Evolutionary conservation across 2,888 invertebrate species (phyloP).

Genomic region (Cantharis lateralis): DNA sequence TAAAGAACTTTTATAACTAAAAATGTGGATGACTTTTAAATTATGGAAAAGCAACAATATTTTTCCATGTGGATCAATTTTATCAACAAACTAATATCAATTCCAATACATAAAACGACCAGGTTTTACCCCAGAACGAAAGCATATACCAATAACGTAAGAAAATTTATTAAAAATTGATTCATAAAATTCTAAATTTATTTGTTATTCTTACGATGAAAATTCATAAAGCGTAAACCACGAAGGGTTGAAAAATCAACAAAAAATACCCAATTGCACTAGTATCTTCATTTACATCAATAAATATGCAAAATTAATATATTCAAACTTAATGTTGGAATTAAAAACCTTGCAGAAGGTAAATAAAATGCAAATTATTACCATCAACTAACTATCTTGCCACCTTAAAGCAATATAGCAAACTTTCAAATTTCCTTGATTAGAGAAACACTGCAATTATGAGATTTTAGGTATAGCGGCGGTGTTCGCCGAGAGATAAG

Average conservation of each 20-base stretch:
- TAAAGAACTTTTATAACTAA: too few relatives aligned
- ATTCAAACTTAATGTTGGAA: background rate
- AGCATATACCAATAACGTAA: background rate
- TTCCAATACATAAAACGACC: background rate
- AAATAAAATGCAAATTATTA: background rate
- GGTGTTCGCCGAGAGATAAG: background rate
- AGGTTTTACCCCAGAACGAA: background rate
- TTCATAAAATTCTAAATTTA: background rate
- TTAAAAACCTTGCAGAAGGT: background rate
- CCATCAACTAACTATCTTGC: background rate
- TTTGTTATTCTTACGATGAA: background rate
- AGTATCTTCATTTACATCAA: background rate
- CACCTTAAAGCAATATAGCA: background rate
- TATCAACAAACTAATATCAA: background rate
- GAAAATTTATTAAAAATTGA: background rate
- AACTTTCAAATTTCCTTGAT: background rate
- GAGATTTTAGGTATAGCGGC: background rate
- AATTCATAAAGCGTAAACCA: background rate
- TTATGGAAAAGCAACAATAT: background rate
- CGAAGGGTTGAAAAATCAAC: background rate
- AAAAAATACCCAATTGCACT: too few relatives aligned
- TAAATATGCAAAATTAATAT: background rate
- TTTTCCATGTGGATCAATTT: background rate
- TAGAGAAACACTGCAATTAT: background rate
- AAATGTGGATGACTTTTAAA: background rate